Evolutionary conservation across 2,797 vertebrate species (phyloP).

Genomic region (Neosalanx taihuensis): DNA sequence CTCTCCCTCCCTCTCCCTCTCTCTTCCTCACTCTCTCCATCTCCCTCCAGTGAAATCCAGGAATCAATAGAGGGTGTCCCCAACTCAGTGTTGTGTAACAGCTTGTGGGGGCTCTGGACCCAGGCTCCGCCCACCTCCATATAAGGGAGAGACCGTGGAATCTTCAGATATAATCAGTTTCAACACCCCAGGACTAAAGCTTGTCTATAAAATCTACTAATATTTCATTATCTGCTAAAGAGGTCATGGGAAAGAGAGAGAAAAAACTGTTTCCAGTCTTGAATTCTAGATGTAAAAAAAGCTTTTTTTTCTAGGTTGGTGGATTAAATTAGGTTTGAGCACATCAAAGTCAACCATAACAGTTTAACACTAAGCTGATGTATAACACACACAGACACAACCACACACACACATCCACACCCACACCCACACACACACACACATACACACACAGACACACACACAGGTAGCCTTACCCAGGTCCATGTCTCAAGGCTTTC

Average conservation of each 20-base stretch:
- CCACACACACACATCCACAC: no score
- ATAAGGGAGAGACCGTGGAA: constrained; percentile 6
- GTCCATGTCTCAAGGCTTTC: neutral
- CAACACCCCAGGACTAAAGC: no score
- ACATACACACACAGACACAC: constrained; percentile 8
- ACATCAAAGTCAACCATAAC: neutral
- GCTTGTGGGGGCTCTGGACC: constrained; percentile 9
- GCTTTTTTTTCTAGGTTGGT: no score
- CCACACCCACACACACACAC: neutral
- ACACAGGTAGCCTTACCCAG: constrained; percentile 2
- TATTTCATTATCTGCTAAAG: no score
- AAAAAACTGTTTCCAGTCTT: no score
- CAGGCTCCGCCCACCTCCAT: neutral
- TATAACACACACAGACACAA: neutral
- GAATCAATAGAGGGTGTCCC: neutral
- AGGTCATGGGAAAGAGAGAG: no score
- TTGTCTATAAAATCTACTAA: no score
- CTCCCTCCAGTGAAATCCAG: no score
- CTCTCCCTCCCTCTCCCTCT: neutral
- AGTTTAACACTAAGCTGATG: neutral
- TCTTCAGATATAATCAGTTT: no score
- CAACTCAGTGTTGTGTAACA: neutral
- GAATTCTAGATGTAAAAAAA: no score
- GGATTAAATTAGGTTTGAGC: neutral
- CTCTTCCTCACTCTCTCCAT: neutral